These are phyloP conservation scores for Adineta ricciae DNA, from an alignment of 2,888 invertebrate species.

Conservation along the genomic window DNA sequence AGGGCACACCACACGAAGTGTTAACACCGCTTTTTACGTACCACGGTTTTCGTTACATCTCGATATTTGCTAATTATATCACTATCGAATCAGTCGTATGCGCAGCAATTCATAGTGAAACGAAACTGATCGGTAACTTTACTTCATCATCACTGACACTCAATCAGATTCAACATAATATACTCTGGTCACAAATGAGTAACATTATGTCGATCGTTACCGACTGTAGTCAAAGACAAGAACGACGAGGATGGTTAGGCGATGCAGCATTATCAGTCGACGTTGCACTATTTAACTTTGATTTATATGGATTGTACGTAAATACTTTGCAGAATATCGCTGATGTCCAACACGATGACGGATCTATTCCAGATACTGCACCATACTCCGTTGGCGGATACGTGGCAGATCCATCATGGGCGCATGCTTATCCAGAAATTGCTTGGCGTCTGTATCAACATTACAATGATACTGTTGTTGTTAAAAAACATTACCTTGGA, in stretches of 20 bases:
- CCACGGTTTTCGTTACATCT: not conserved
- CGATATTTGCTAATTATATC: slow-evolving; percentile 1
- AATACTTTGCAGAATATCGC: slow-evolving; percentile 1
- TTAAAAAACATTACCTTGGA: not conserved
- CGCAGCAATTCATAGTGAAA: not conserved
- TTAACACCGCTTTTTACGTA: not conserved
- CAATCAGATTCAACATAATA: slow-evolving; percentile 19
- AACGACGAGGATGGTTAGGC: not conserved
- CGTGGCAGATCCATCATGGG: slow-evolving; percentile 7
- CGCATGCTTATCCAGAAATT: slow-evolving; percentile 11
- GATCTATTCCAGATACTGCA: slow-evolving; percentile 13
- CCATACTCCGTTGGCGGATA: not conserved
- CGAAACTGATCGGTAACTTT: not conserved
- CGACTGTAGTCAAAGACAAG: slow-evolving; percentile 5
- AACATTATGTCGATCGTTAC: slow-evolving; percentile 11
- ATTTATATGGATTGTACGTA: not conserved
- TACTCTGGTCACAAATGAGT: not conserved
- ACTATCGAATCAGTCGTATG: slow-evolving; percentile 4
- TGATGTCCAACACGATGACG: not conserved
- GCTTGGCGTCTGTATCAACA: slow-evolving; percentile 6
- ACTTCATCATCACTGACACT: slow-evolving; percentile 8
- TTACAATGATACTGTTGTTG: not conserved
- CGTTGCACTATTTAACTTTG: not conserved
- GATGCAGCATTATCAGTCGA: not conserved
- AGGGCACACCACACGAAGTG: not conserved